A percentile compares a stretch with the other conserved stretches of the same genome.
Evolutionary conservation across 2,888 invertebrate genomes (phyloP).

Genomic region (Drosophila emarginata): DNA sequence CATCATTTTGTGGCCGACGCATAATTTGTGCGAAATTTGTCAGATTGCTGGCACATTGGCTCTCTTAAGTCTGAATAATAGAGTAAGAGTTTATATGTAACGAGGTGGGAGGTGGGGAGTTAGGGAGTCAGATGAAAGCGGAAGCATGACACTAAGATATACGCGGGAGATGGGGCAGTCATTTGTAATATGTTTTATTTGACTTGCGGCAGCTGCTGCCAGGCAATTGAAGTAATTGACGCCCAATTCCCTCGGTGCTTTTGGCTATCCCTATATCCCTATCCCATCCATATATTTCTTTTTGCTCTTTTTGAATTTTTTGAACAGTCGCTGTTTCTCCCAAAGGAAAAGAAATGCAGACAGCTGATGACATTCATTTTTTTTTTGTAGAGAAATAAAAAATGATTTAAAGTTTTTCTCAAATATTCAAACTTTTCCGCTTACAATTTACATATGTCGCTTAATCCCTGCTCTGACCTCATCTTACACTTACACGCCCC

Average conservation of each 20-base stretch:
- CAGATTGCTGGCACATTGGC: constrained; percentile 70
- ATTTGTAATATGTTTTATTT: constrained; percentile 76
- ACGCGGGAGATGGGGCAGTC: constrained; percentile 34
- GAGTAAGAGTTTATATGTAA: constrained; percentile 12
- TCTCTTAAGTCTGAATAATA: constrained; percentile 75
- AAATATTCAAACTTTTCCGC: constrained; percentile 3
- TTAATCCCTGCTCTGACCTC: constrained; percentile 36
- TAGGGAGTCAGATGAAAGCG: not conserved
- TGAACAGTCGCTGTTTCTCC: not conserved
- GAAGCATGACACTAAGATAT: not conserved
- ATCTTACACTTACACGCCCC: constrained; percentile 42
- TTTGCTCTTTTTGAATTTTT: not conserved
- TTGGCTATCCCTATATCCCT: not conserved
- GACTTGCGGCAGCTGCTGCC: constrained; percentile 54
- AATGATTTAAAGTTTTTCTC: constrained; percentile 5
- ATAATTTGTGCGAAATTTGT: constrained; percentile 77
- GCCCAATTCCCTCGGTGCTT: constrained; percentile 52
- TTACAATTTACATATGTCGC: constrained; percentile 5
- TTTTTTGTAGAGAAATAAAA: not conserved
- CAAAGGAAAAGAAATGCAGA: not conserved
- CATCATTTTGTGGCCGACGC: constrained; percentile 64
- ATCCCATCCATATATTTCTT: not conserved
- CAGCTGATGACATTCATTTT: not conserved
- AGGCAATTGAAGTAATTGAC: constrained; percentile 64
- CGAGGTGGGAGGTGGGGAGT: not conserved